Base-by-base conservation (phyloP, 2,797 vertebrate species). In the Poeciliopsis infans region DNA sequence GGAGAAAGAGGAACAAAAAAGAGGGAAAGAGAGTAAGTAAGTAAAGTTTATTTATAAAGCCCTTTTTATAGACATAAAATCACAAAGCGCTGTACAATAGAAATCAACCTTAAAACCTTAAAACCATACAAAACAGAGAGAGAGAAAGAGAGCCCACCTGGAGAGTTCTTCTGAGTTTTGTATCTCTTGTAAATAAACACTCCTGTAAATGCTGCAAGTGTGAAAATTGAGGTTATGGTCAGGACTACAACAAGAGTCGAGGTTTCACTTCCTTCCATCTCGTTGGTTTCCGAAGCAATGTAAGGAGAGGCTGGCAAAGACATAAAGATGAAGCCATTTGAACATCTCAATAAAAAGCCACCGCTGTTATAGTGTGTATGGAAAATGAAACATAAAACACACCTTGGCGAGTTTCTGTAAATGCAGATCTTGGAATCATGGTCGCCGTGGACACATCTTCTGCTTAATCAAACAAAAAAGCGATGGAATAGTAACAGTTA, bases 101-200 rank as follows among this genome's bases (percentile, higher is more conserved):
- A 53, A 53, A 53, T 53, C 23, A 25, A 10, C 23, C 7, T 10
- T 10, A 20, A 49, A 49, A 20, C 7, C 23, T 20, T 49, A 49
- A 49, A 51, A 23, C 49, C 20, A 8, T 51, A 10, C 7, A 51
- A 51, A 23, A 51, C 20, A 51, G 7, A 20, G 4, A 49, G 47
- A 49, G 16, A 49, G 7, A 51, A 23, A 66, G 11, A 36, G 11
- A 45, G 69, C 88, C 74, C 75, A 92, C 92, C 91, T 76, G 79
- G 36, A 76, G 64, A 2, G 13, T 1, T n/a, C n/a, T 25, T 78
- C 61, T 41, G 76, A 39, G n/a, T 72, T 31, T 61, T 72, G 7
- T 0, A 7, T 78, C 74, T 92, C 43, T 36, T 6, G 79, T 81
- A 84, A 51, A 92, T 2, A 12, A 76, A 11, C 0, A 87, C 5